Evolutionary conservation across 2,888 invertebrate species (phyloP), one percentile per base, ranked within the genome.

Genomic region (Spilarctia lutea): DNA sequence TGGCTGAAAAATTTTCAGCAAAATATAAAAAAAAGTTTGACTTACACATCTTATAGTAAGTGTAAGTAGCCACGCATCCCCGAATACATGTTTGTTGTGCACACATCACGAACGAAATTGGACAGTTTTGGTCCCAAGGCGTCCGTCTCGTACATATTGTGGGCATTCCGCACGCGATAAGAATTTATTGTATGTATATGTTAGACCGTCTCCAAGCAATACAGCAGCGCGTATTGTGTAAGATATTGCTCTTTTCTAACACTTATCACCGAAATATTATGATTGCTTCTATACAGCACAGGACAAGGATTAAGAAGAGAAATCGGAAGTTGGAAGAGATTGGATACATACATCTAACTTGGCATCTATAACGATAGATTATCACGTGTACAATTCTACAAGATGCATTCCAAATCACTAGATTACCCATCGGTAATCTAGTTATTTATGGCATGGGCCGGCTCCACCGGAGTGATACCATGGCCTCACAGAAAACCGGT

Each of bases 111-210:
- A 48, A 75, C 76, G 65, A 69, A 78, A 83, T 83, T 78, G 76
- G 82, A 78, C 82, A 76, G 74, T 79, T 78, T 16, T n/a, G 68
- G 78, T 83, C 82, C 82, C 84, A 73, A 35, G 67, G 80, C 75
- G 84, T 74, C 80, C 48, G 56, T 78, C 67, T 67, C 74, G 75
- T 68, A 68, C 73, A 56, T 73, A 81, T 82, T 79, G 78, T 79
- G 75, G 74, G 35, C 24, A 60, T 66, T 73, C 68, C 74, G 72
- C 82, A 83, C 80, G 80, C 82, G 84, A 83, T 80, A 83, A 76
- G 80, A 82, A 79, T 83, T 63, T 83, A 80, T 75, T 75, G 52
- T 73, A 30, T 68, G 20, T 68, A 20, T 66, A 66, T 16, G 39
- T 66, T n/a, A 66, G 66, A 33, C 24, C 48, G 48, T 48, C 24